Conservation (phyloP, 2,888 invertebrate species). For the Pseudeuparius sepicola region DNA sequence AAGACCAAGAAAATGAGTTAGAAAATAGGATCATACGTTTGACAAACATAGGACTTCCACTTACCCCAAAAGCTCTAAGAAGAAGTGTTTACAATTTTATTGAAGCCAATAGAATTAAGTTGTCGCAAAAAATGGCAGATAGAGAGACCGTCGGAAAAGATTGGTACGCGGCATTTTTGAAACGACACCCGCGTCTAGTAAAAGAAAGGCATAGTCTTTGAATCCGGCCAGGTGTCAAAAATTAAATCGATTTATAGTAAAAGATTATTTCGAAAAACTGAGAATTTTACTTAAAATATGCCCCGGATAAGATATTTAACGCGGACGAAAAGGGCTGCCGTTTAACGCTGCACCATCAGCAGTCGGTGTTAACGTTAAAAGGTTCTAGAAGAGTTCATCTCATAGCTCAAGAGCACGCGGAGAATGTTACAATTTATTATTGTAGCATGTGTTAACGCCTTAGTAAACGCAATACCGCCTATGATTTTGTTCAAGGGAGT, state of each 20-base stretch:
- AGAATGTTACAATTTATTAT: slow-evolving; percentile 31
- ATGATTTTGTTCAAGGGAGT: slow-evolving; percentile 26
- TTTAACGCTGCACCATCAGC: slow-evolving; percentile 23
- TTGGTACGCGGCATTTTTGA: slow-evolving; percentile 20
- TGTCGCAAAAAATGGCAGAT: no score
- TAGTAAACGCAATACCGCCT: slow-evolving; percentile 27
- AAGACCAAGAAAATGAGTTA: slow-evolving; percentile 14
- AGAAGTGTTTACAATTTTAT: slow-evolving; percentile 11
- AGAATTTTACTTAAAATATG: slow-evolving; percentile 17
- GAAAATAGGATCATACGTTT: neutral
- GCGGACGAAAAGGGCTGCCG: slow-evolving; percentile 26
- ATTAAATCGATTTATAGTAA: slow-evolving; percentile 13
- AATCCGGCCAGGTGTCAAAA: slow-evolving; percentile 25
- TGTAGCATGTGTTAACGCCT: slow-evolving; percentile 29
- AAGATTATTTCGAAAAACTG: slow-evolving; percentile 23
- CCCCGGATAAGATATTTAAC: slow-evolving; percentile 27
- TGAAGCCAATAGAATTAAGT: no score
- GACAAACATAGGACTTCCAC: no score
- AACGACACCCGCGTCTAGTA: slow-evolving; percentile 19
- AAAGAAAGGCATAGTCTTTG: slow-evolving; percentile 18
- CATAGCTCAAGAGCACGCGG: slow-evolving; percentile 28
- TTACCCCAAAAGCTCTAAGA: slow-evolving; percentile 12
- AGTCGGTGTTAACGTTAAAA: slow-evolving; percentile 24
- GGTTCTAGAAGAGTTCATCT: slow-evolving; percentile 27
- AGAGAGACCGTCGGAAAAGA: slow-evolving; percentile 17